Conservation (phyloP, 2,888 invertebrate genomes). For the Yponomeuta cagnagella region DNA sequence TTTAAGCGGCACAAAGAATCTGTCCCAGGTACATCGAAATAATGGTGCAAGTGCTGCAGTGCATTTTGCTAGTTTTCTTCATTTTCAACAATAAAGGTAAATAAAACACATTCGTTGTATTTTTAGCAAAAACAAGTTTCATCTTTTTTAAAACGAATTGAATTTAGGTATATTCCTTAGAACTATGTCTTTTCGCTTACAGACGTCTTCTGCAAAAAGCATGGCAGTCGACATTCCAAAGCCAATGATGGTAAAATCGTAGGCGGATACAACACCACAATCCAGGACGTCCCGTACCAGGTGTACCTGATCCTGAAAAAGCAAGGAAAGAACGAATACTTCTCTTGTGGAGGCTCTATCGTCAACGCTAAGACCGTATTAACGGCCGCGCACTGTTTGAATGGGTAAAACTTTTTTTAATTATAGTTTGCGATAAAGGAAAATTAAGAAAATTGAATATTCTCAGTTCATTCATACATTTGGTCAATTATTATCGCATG, state of each 20-base stretch:
- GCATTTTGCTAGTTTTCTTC: constrained; percentile 5
- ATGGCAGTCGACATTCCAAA: constrained; percentile 21
- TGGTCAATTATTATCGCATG: no score
- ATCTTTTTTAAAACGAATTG: no score
- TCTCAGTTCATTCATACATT: no score
- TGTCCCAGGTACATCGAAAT: not conserved
- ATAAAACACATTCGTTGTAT: not conserved
- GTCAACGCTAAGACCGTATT: constrained; percentile 45
- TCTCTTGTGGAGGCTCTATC: constrained; percentile 66
- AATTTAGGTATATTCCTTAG: not conserved
- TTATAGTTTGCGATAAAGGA: not conserved
- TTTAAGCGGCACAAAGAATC: not conserved
- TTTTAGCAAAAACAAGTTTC: not conserved
- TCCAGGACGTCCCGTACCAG: constrained; percentile 52
- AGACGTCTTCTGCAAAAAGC: constrained; percentile 41
- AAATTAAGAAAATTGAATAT: no score
- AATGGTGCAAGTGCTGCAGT: constrained; percentile 11
- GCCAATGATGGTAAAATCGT: constrained; percentile 45
- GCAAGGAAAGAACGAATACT: constrained; percentile 32
- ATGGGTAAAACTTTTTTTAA: constrained; percentile 36
- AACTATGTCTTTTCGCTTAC: not conserved
- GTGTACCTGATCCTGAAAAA: constrained; percentile 47
- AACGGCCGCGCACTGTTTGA: constrained; percentile 68
- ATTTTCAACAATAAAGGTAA: constrained; percentile 4
- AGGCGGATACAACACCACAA: constrained; percentile 53